These are phyloP conservation scores for Cydia pomonella DNA, from an alignment of 1,140 invertebrate species.

Conservation along the genomic window DNA sequence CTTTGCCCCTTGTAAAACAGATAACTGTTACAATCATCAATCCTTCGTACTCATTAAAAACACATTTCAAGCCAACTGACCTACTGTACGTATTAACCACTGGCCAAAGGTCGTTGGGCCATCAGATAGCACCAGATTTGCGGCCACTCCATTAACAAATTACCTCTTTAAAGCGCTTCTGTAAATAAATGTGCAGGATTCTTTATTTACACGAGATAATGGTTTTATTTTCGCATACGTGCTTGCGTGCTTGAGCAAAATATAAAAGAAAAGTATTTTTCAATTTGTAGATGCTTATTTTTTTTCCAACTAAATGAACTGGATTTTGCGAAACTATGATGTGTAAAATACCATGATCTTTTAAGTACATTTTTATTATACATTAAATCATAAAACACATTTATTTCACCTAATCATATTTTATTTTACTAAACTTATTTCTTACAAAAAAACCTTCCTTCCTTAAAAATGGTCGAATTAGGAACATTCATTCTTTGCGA, in stretches of 20 bases:
- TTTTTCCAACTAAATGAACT: neutral
- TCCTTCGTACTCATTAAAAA: too few relatives aligned
- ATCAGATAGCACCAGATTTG: slow-evolving; percentile 76
- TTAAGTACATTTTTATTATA: too few relatives aligned
- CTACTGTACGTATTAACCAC: slow-evolving; percentile 6
- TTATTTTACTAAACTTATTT: neutral
- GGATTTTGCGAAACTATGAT: neutral
- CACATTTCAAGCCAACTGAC: neutral
- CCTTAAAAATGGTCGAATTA: neutral
- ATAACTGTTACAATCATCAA: too few relatives aligned
- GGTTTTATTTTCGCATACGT: slow-evolving; percentile 42
- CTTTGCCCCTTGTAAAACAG: too few relatives aligned
- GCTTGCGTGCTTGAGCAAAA: slow-evolving; percentile 39
- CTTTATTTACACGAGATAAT: slow-evolving; percentile 51
- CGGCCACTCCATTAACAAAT: slow-evolving; percentile 75
- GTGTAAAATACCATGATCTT: too few relatives aligned
- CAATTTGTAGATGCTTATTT: neutral
- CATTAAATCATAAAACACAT: too few relatives aligned
- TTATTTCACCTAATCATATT: neutral
- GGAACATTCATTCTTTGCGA: neutral
- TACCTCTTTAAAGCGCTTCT: slow-evolving; percentile 60
- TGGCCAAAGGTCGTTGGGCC: slow-evolving; percentile 60
- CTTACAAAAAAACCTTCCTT: neutral
- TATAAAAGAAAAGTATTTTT: slow-evolving; percentile 41
- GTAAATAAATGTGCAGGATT: slow-evolving; percentile 46